Base-by-base conservation (phyloP, 2,113 vertebrate species). In the Lophochroa leadbeateri region DNA sequence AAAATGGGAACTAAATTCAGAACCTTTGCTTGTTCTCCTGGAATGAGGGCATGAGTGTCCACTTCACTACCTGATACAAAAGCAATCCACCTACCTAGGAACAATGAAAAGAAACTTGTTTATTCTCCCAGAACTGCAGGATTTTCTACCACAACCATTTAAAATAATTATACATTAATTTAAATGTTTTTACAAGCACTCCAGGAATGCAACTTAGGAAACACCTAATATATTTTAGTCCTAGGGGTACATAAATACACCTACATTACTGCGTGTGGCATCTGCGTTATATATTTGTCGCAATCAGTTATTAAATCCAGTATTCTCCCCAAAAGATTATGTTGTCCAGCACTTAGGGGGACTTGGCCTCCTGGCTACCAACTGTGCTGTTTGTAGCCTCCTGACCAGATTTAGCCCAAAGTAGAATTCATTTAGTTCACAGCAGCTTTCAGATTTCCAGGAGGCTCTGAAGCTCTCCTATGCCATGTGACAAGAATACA, bases 141-240 rank as follows among this genome's bases (percentile, higher is more conserved):
- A 63, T 46, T 72, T 46, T 91, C 41, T 83, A 79, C 13, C 15
- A 55, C 6, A 82, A 74, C 3, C 4, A 17, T 41, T 72, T 76
- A 80, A 77, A 88, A 20, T 18, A 84, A 75, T 88, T 82, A 39
- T n/a, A 35, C 25, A 29, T 49, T 65, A 64, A 78, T 64, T 82
- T 68, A 61, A 50, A 4, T 58, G 12, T 2, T 67, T 89, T 74
- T 72, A 88, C 24, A 86, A 47, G 61, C 43, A 63, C 49, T 88
- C 81, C 35, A 86, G 37, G 41, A 92, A 95, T 27, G 49, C 16
- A 90, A 91, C 78, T 29, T 33, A 81, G 18, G 49, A 85, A 93
- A 82, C 13, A 50, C 27, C 10, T 82, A 81, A 88, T 11, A 25
- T 49, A 82, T 47, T 84, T 82, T 53, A 63, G 21, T 81, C 87